Base-by-base conservation (phyloP, 2,888 invertebrate genomes). In the Clanis bilineata region DNA sequence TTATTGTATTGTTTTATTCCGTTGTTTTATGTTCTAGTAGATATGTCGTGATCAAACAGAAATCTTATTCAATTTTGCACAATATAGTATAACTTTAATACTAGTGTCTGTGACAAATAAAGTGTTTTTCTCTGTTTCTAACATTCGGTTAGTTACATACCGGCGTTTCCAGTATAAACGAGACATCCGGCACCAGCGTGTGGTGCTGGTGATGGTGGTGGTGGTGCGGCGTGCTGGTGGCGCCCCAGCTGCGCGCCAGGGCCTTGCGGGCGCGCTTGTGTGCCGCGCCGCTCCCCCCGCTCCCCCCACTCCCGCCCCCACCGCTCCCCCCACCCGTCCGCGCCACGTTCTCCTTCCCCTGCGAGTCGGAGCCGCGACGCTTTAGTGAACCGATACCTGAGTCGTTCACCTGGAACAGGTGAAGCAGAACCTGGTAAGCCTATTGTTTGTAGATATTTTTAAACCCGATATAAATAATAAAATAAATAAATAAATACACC, bases 231-330 rank as follows among this genome's bases (percentile, higher is more conserved):
- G 93, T 93, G 63, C 92, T 92, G 7, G 90, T 88, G 55, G 75
- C 76, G 93, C 85, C 86, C 96, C 97, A 97, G 56, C 95, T 94
- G 22, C 94, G 93, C 2, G 96, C 96, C 7, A 98, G 92, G 0
- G 97, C 96, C 86, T 97, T 98, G 1, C 97, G 92, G 0, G 96
- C 97, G 65, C 95, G 93, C 83, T 96, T 96, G 76, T 88, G 90
- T 0, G 74, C 45, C 21, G 45, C 56, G 54, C 38, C 55, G 7
- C 56, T 41, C 10, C 32, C 10, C 1, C 18, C 36, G 0, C 23
- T 22, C 15, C 45, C 45, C 9, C 58, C 57, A 10, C 23, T 10
- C 0, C 12, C 36, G 0, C 23, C 22, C 10, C 41, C 25, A 1
- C 3, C 43, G n/a, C n/a, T 23, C 0, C 23, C 9, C 0, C 55